Conservation (phyloP, 2,113 vertebrate genomes). For the Tylochromis polylepis region DNA sequence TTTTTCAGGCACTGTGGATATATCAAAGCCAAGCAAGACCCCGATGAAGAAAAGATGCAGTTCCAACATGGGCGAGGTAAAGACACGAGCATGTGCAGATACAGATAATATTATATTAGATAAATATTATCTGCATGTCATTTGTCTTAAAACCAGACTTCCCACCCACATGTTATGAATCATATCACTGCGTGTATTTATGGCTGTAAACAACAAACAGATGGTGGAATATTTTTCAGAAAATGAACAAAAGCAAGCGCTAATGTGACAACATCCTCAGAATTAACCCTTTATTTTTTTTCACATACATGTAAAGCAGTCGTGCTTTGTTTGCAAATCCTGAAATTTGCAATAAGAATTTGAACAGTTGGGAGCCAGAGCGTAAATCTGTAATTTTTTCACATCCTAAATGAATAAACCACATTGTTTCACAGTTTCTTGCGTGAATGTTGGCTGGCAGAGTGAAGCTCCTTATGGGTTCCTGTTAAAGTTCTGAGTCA, state of each 20-base stretch:
- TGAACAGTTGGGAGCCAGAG: not conserved
- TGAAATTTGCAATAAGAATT: not conserved
- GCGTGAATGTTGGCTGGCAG: constrained; percentile 28
- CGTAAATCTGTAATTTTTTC: not conserved
- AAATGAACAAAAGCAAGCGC: not conserved
- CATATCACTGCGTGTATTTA: not conserved
- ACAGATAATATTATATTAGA: not conserved
- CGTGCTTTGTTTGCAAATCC: not conserved
- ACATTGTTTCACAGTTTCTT: constrained; percentile 9
- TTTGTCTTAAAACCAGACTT: not conserved
- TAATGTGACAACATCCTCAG: not conserved
- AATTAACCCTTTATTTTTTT: not conserved
- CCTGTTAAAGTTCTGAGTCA: constrained; percentile 51
- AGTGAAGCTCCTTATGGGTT: constrained; percentile 22
- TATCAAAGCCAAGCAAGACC: constrained; percentile 83
- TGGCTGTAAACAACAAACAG: not conserved
- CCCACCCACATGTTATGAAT: not conserved
- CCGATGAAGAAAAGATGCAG: constrained; percentile 83
- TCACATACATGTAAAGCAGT: not conserved
- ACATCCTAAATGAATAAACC: not conserved
- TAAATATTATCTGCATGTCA: not conserved
- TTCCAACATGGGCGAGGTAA: constrained; percentile 80
- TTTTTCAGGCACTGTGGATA: constrained; percentile 79
- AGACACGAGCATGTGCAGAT: not conserved
- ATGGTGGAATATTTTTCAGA: not conserved